Percentiles rank a stretch among this genome's conserved stretches.
phyloP scores from a whole-genome alignment of 2,797 vertebrate genomes.

The Cheirogaleus major region DNA sequence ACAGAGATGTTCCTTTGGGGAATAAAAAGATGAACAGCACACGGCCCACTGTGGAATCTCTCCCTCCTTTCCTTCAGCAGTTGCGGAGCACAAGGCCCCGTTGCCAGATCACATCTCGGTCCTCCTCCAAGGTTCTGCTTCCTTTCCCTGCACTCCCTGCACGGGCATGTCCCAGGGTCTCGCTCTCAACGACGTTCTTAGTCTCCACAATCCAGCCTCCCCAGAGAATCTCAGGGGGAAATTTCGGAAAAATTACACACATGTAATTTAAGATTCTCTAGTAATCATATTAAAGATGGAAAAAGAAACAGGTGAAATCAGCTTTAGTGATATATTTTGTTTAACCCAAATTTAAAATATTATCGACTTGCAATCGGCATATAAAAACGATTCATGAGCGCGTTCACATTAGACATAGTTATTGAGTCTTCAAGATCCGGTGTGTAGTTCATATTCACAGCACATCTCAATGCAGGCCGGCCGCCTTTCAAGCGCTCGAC shows the following conservation, averaged over 20 bases:
- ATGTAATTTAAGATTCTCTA: not conserved
- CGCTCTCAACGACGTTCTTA: not conserved
- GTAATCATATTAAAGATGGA: not conserved
- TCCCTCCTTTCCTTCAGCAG: not conserved
- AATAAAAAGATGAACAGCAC: not conserved
- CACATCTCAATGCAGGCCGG: not conserved
- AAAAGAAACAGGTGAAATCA: not conserved
- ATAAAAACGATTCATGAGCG: not conserved
- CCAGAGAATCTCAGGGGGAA: not conserved
- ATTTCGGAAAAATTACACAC: not conserved
- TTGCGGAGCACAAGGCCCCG: not conserved
- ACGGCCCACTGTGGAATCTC: not conserved
- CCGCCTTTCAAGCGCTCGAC: not conserved
- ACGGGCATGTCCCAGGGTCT: not conserved
- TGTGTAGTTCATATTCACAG: not conserved
- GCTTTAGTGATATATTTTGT: not conserved
- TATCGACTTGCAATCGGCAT: not conserved
- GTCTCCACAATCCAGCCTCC: not conserved
- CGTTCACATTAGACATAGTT: not conserved
- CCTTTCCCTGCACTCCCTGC: not conserved
- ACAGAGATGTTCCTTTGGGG: not conserved
- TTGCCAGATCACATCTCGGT: not conserved
- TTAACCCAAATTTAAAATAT: conserved; percentile 9
- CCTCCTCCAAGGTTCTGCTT: not conserved
- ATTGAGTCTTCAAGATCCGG: not conserved